These are phyloP conservation scores for Odocoileus hemionus DNA, from an alignment of 2,113 vertebrate species.

Conservation along the genomic window DNA sequence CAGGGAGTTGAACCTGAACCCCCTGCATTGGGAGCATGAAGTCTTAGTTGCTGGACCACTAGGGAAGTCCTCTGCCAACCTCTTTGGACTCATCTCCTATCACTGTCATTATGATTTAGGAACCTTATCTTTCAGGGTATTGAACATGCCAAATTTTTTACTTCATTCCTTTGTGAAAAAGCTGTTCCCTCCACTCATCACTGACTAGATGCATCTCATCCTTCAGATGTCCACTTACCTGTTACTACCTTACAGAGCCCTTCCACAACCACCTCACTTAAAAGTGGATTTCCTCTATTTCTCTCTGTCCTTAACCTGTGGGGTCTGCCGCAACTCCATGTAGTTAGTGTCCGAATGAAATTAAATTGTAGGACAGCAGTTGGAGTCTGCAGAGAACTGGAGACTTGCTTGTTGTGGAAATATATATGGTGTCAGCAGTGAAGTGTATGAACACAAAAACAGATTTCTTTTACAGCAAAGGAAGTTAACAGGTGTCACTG, in stretches of 20 bases:
- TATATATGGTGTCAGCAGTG: background rate
- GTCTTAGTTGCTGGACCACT: background rate
- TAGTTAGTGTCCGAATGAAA: background rate
- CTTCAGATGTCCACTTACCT: background rate
- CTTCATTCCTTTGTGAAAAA: background rate
- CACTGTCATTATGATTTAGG: background rate
- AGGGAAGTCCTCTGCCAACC: background rate
- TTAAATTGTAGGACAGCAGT: background rate
- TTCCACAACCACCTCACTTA: background rate
- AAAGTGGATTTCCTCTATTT: background rate
- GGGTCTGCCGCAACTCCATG: background rate
- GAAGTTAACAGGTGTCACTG: background rate
- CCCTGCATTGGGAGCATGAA: background rate
- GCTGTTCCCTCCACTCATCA: background rate
- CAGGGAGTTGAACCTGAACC: background rate
- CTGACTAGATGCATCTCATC: background rate
- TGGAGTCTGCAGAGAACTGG: background rate
- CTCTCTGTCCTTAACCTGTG: background rate
- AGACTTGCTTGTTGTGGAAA: background rate
- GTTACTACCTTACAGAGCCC: background rate
- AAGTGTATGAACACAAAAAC: background rate
- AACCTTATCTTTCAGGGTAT: background rate
- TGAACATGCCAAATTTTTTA: background rate
- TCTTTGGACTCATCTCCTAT: background rate
- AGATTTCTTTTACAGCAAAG: background rate